Base-by-base conservation (phyloP, 2,797 vertebrate genomes). In the Gallinago nigripennis region DNA sequence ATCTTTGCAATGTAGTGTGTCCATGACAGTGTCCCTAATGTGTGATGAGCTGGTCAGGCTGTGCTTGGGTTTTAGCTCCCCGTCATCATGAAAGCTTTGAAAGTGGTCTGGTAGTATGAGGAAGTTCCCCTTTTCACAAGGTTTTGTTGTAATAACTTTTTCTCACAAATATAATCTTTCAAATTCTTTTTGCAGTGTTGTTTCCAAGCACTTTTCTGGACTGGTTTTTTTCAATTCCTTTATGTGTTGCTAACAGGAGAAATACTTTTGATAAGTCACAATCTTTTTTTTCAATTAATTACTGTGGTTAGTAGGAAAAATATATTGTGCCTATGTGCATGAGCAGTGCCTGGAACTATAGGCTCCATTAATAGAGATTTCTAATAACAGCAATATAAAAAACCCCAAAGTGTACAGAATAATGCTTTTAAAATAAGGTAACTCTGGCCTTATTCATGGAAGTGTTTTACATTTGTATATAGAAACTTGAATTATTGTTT, bases 1-100 rank as follows among this genome's bases (percentile, higher is more conserved):
- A 27, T 63, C 20, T 79, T 54, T 37, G 19, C 25, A 50, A 48
- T 11, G 27, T 31, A 16, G 24, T 8, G 3, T 56, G 41, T 20
- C 84, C 1, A 0, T 31, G 30, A 28, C 30, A 51, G 30, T 9
- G 1, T 41, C 53, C 65, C 27, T 43, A 12, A 27, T 0, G 4
- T 0, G 1, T 7, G 33, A 41, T n/a, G 23, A 60, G 11, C 39
- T n/a, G 54, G 35, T 66, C 50, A 30, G 8, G 27, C 48, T 68
- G 16, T 19, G 24, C 60, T 56, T 57, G 30, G 60, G 10, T 11
- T 61, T 50, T 33, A 61, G 35, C 16, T 66, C 31, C 23, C 13
- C 6, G 28, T n/a, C n/a, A 3, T 45, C 12, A 5, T 27, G 31
- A 31, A 30, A 30, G 35, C 28, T n/a, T 79, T 72, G 11, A 16